Conservation (phyloP, 37 sponge, comb jelly and placozoan species). For the Corticium candelabrum region DNA sequence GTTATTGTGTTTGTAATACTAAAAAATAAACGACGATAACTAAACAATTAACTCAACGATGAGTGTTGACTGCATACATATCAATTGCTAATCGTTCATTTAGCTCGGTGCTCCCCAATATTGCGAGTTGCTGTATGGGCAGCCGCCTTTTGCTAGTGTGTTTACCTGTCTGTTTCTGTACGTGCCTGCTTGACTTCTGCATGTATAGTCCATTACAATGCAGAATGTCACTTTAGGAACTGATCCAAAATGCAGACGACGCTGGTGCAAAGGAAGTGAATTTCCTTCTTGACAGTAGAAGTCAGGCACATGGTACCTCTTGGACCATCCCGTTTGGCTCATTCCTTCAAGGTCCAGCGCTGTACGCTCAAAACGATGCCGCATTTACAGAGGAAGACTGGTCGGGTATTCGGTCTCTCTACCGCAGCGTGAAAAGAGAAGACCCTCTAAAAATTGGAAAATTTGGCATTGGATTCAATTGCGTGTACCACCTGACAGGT, state of each 20-base stretch:
- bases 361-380: slow-evolving; percentile 55
- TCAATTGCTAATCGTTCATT: too few species aligned
- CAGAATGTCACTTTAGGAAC: too few species aligned
- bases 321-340: background rate
- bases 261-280: slow-evolving; percentile 3
- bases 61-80: too few species aligned
- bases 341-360: slow-evolving; percentile 31
- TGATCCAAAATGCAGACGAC: slow-evolving; percentile 5
- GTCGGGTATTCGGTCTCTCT: slow-evolving; percentile 53
- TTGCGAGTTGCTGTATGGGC: too few species aligned
- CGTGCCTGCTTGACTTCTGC: too few species aligned
- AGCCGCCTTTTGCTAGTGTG: too few species aligned
- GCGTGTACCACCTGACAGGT: slow-evolving; percentile 71
- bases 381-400: slow-evolving; percentile 51
- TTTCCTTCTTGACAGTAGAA: background rate
- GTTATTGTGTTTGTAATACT: too few species aligned
- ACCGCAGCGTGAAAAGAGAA: slow-evolving; percentile 48
- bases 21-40: too few species aligned
- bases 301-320: background rate
- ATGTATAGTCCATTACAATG: too few species aligned
- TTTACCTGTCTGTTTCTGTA: too few species aligned
- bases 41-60: too few species aligned
- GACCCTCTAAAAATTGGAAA: slow-evolving; percentile 60
- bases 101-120: too few species aligned
- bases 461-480: slow-evolving; percentile 85